phyloP scores from a whole-genome alignment of 2,797 vertebrate genomes.

The Periparus ater region DNA sequence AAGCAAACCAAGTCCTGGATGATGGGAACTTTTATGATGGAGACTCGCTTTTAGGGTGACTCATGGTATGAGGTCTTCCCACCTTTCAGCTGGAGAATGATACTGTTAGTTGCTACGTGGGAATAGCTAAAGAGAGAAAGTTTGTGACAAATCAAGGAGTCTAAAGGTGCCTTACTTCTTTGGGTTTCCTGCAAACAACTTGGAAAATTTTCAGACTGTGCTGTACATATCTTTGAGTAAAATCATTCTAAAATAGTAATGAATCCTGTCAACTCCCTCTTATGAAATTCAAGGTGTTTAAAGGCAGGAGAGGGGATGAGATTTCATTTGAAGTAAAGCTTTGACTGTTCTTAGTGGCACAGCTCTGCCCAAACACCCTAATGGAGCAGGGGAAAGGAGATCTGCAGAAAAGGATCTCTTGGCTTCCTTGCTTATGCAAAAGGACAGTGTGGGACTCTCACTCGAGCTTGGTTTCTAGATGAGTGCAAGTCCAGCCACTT shows the following conservation, averaged over 20 bases:
- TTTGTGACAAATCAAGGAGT: neutral
- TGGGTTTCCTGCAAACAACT: neutral
- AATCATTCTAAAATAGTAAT: neutral
- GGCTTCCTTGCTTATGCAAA: neutral
- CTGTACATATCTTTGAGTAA: neutral
- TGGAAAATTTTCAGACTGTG: neutral
- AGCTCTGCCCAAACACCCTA: neutral
- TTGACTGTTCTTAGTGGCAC: neutral
- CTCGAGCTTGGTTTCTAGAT: neutral
- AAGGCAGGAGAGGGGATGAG: neutral
- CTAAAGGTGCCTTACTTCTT: neutral
- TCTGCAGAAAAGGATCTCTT: neutral
- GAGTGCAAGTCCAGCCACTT: conserved; percentile 25
- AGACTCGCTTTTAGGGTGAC: neutral
- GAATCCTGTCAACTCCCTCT: neutral
- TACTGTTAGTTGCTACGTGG: neutral
- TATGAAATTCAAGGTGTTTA: neutral
- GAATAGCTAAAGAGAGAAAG: neutral
- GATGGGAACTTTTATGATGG: neutral
- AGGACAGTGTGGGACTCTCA: neutral
- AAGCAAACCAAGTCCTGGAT: neutral
- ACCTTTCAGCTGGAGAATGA: neutral
- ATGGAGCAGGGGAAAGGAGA: neutral
- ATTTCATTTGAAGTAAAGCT: neutral
- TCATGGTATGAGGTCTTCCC: neutral